Evolutionary conservation across 1,140 invertebrate species (phyloP), one percentile per base, ranked within the genome.

Genomic region (Drosophila quadrilineata): DNA sequence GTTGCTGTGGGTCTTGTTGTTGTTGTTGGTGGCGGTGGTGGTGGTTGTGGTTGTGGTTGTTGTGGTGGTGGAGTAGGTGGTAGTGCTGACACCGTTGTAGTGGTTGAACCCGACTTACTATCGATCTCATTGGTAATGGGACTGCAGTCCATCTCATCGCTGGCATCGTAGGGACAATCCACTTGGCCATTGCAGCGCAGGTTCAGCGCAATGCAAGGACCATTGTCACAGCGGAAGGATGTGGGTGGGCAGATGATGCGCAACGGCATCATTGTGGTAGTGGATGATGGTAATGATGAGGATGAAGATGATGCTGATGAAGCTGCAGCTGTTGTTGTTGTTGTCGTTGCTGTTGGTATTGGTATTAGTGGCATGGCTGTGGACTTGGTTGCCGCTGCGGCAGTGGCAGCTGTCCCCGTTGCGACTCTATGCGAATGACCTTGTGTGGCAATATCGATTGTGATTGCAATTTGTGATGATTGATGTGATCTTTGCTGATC

Each of bases 71-170:
- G 26, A 10, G 28, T 54, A n/a, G n/a, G n/a, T n/a, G n/a, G n/a
- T 54, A 46, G 46, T 62, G 36, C 57, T 62, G 48, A 40, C 57
- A 67, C 56, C 48, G 12, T 49, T 12, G 33, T 14, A 24, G n/a
- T 35, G 36, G 14, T 41, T 58, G 36, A 56, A 35, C 28, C 26
- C 48, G 43, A 88, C 87, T 89, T 89, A 89, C 87, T 75, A 54
- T 87, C 87, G 24, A 89, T 89, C 38, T 86, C 84, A 48, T 89
- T 89, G 41, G 66, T 75, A 4, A 85, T 70, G 16, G 67, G 73
- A 19, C 56, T 64, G 88, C 94, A 94, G 79, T 94, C 92, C 58
- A 93, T 88, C 90, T 95, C 94, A 88, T 94, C 94, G 71, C 92
- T 93, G 73, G 77, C 90, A 89, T 94, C 94, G 29, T 82, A 90